Base-by-base conservation (phyloP, 2,113 vertebrate species). In the Myotis yumanensis region DNA sequence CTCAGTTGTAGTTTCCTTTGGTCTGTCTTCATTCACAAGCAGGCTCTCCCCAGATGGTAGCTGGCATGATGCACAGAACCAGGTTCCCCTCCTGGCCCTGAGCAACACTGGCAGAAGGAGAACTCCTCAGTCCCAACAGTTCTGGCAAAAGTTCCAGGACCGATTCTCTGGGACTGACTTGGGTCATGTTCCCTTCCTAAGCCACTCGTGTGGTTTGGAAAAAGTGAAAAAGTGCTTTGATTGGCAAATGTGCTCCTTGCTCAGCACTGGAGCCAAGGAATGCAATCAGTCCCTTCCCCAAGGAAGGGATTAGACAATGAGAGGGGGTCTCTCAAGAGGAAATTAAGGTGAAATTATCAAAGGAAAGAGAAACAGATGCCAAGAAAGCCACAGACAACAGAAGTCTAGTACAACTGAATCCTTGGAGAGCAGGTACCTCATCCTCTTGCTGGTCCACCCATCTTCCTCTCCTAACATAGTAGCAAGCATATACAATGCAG, bases 351-450 rank as follows among this genome's bases (percentile, higher is more conserved):
- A 68, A 10, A 25, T 48, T 64, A 64, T 46, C 64, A 83, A 86
- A 57, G 51, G 64, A 46, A 77, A 18, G 72, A 87, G 40, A 71
- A 73, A 46, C 0, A 40, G n/a, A 73, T 43, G 17, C 20, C 40
- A 0, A 48, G 12, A 30, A 22, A 83, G 30, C 1, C 54, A n/a
- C 68, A 37, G 52, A 72, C 10, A 35, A 10, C 14, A 52, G n/a
- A 89, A 15, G 6, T 48, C 37, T 17, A 32, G 12, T 3, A 28
- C 32, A 51, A 3, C 0, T 0, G 25, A 6, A 32, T 0, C 11
- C 15, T 54, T 54, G 46, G 35, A 86, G 48, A 82, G 18, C 22
- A 64, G 32, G 18, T 25, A 10, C 30, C 25, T 32, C 32, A 6
- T 0, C 40, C 9, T 28, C 7, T 75, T 8, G 4, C 3, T 51